Percentiles rank a stretch among this genome's conserved stretches.
Evolutionary conservation across 2,797 vertebrate genomes (phyloP).

Genomic region (Enteromius trimaculatus): DNA sequence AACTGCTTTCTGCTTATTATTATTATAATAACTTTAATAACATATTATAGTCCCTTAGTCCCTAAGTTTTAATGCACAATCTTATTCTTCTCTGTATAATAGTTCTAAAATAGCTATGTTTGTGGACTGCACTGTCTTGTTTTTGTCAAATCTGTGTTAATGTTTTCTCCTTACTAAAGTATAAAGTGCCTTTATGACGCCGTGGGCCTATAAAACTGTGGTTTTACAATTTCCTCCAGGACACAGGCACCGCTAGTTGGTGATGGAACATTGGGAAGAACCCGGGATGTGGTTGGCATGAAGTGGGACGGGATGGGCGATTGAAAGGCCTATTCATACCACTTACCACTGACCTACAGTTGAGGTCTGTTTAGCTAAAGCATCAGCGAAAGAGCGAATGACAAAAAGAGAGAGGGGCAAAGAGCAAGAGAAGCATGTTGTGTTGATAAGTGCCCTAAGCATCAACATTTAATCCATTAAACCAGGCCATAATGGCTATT

Average conservation of each 20-base stretch:
- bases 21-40: not conserved
- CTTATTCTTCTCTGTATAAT: not conserved
- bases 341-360: conserved; percentile 42
- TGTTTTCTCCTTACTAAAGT: not conserved
- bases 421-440: conserved; percentile 15
- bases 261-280: conserved; percentile 38
- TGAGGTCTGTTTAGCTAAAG: conserved; percentile 38
- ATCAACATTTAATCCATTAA: conserved; percentile 47
- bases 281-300: conserved; percentile 44
- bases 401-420: conserved; percentile 23
- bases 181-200: not conserved
- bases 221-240: conserved; percentile 51
- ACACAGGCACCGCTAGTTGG: conserved; percentile 21
- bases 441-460: not conserved
- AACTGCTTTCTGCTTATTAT: not conserved
- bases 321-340: conserved; percentile 40
- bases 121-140: not conserved
- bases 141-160: not conserved
- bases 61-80: not conserved
- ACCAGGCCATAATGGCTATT: not conserved
- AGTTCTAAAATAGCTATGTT: not conserved
- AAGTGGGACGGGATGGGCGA: conserved; percentile 12
- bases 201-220: conserved; percentile 40
- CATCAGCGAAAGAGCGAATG: not conserved
- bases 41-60: not conserved